Evolutionary conservation across 2,797 vertebrate species (phyloP).

Genomic region (Lithobates sylvaticus): DNA sequence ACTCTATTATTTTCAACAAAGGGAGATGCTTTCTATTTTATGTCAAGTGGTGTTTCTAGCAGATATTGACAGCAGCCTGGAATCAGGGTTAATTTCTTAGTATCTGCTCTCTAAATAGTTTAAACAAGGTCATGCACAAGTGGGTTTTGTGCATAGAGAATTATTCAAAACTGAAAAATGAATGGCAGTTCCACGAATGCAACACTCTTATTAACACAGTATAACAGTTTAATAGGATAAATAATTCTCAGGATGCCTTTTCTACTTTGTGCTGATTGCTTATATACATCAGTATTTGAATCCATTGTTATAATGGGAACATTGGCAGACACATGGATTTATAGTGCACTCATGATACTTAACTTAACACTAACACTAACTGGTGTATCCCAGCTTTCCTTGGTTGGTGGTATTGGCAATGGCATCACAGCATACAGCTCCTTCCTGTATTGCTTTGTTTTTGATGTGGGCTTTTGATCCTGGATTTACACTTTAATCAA

Average conservation of each 20-base stretch:
- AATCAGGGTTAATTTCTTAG: not conserved
- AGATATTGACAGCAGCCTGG: not conserved
- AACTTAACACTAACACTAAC: no score
- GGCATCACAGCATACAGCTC: no score
- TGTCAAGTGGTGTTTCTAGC: not conserved
- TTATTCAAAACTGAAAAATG: not conserved
- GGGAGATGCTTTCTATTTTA: not conserved
- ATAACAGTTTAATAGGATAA: not conserved
- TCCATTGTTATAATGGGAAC: no score
- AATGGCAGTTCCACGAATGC: not conserved
- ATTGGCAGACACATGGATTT: no score
- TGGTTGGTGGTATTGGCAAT: no score
- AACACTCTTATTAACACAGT: not conserved
- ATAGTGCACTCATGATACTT: no score
- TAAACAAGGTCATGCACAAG: not conserved
- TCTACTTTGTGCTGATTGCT: not conserved
- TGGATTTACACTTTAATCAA: no score
- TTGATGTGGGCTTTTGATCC: no score
- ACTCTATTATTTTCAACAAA: slow-evolving; percentile 10
- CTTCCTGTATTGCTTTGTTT: no score
- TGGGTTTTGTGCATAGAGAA: not conserved
- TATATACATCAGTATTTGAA: not conserved
- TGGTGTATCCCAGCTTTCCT: no score
- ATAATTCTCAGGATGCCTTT: not conserved
- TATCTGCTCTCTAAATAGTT: not conserved